Evolutionary conservation across 2,797 vertebrate species (phyloP).

Genomic region (Podargus strigoides): DNA sequence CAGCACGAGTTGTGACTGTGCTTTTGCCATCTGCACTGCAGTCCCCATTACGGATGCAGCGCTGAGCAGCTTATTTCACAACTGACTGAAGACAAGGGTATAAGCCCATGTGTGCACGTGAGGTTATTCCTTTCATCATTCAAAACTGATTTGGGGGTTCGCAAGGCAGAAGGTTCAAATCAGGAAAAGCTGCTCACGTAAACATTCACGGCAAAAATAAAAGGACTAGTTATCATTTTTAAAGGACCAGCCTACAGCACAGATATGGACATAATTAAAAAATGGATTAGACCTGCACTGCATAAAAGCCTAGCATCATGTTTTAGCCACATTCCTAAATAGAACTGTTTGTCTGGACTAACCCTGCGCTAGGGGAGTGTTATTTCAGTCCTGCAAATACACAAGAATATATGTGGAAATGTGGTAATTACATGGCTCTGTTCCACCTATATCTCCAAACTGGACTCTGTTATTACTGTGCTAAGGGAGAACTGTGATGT

Average conservation of each 20-base stretch:
- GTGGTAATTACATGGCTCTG: slow-evolving; percentile 15
- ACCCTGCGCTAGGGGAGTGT: not conserved
- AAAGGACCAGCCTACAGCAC: not conserved
- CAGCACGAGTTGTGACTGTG: not conserved
- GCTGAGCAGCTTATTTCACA: slow-evolving; percentile 61
- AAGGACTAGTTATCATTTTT: not conserved
- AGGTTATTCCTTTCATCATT: not conserved
- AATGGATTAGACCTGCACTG: not conserved
- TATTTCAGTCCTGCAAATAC: slow-evolving; percentile 3
- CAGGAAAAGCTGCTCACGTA: not conserved
- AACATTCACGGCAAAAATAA: not conserved
- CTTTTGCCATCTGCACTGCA: slow-evolving; percentile 60
- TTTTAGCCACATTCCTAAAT: not conserved
- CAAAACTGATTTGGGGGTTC: not conserved
- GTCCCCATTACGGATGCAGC: slow-evolving; percentile 62
- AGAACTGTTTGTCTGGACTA: not conserved
- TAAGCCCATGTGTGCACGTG: not conserved
- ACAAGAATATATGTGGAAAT: slow-evolving; percentile 19
- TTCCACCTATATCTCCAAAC: slow-evolving; percentile 21
- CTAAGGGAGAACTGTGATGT: slow-evolving; percentile 10
- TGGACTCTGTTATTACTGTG: not conserved
- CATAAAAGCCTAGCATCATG: not conserved
- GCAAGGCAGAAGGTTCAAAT: not conserved
- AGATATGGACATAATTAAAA: not conserved
- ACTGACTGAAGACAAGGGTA: slow-evolving; percentile 24